Evolutionary conservation across 2,113 vertebrate genomes (phyloP), one percentile per base, ranked within the genome.

Genomic region (Crotalus tigris): DNA sequence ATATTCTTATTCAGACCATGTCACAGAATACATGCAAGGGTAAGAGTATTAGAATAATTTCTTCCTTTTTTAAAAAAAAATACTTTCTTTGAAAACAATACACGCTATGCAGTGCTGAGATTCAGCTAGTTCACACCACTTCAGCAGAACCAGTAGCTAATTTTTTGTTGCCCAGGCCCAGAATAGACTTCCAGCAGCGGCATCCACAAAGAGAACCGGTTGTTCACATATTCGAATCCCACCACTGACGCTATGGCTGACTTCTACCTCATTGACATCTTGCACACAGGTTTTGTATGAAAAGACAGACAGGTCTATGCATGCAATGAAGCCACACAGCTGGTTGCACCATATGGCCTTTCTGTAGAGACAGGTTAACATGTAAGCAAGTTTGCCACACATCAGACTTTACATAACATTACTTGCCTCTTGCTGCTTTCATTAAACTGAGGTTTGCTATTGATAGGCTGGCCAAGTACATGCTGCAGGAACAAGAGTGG

Each of bases 271-370:
- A 69, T 91, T 88, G 58, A 49, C 59, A 59, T 94, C 94, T 90
- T 90, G 54, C 23, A 3, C 33, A 26, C 0, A 0, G 85, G 15
- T 9, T 91, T 94, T 24, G 46, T 93, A 94, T 0, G 1, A 75
- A 58, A 93, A 93, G 75, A 54, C 92, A 92, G 90, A 61, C 96
- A 96, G 94, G 97, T 29, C 92, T 55, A 81, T 91, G 88, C 96
- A 95, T 93, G 59, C 0, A 26, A n/a, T 0, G 23, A 9, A 2
- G 0, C 11, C 59, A 23, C 46, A 3, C 92, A 87, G 88, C 54
- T 92, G 64, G 53, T 90, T 93, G 90, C 2, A 1, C 6, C 33
- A 81, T 21, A 91, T 92, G 93, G 94, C 59, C 33, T 91, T 94
- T 85, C 24, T 26, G 54, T 1, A 51, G 44, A 93, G 57, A 69